Conservation (phyloP, 2,888 invertebrate genomes). For the Acanthosepion pharaonis region DNA sequence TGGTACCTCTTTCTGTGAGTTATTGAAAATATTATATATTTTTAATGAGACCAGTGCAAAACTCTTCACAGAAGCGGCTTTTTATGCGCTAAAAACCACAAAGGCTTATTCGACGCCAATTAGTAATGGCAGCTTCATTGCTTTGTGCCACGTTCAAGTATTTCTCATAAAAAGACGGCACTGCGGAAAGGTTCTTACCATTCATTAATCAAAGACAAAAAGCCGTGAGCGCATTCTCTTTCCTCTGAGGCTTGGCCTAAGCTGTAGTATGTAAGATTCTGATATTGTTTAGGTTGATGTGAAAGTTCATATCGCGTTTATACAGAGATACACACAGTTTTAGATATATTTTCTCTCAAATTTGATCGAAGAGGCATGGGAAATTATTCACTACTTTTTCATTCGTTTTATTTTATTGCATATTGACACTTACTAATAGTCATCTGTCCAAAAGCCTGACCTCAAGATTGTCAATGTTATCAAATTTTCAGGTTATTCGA, state of each 20-base stretch:
- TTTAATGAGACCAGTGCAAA: neutral
- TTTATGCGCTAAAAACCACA: neutral
- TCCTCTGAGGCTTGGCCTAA: neutral
- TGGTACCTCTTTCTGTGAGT: neutral
- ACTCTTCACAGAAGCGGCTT: neutral
- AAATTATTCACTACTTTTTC: too few relatives aligned
- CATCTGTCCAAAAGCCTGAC: too few relatives aligned
- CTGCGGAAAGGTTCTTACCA: neutral
- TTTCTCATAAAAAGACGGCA: neutral
- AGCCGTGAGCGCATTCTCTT: neutral
- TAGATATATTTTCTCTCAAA: too few relatives aligned
- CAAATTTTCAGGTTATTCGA: too few relatives aligned
- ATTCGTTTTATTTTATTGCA: too few relatives aligned
- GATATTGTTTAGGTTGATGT: neutral
- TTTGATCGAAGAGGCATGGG: too few relatives aligned
- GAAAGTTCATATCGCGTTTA: too few relatives aligned
- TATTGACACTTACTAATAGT: too few relatives aligned
- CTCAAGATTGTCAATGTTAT: too few relatives aligned
- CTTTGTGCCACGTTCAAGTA: neutral
- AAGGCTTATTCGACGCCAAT: neutral
- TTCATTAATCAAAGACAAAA: neutral
- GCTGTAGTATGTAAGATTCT: neutral
- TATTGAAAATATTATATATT: neutral
- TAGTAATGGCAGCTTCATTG: neutral
- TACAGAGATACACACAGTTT: too few relatives aligned